Evolutionary conservation across 2,113 vertebrate species (phyloP).

Genomic region (Leptodactylus fuscus): DNA sequence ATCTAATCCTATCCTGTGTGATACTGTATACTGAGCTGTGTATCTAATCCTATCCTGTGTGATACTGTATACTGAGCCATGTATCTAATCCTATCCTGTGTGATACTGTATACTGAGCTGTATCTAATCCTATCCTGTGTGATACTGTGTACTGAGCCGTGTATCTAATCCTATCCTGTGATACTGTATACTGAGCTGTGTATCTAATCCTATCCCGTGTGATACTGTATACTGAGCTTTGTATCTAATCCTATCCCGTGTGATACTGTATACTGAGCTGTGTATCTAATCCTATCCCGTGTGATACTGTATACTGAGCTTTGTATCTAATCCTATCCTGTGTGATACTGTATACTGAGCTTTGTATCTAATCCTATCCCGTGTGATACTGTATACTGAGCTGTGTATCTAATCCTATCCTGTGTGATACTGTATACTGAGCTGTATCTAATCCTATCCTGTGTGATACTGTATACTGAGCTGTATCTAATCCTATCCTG

Average conservation of each 20-base stretch:
- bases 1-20: too few species aligned
- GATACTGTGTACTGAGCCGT: neutral
- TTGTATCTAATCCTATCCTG: neutral
- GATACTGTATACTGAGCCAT: neutral
- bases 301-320: too few species aligned
- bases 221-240: neutral
- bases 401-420: neutral
- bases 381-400: neutral
- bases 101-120: neutral
- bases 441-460: neutral
- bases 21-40: too few species aligned
- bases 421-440: neutral
- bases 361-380: too few species aligned
- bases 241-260: constrained; percentile 12
- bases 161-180: neutral
- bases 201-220: neutral
- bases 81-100: neutral
- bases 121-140: neutral
- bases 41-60: constrained; percentile 1
- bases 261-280: neutral
- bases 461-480: neutral
- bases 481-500: neutral
- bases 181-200: neutral
- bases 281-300: too few species aligned
- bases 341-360: neutral